These are phyloP conservation scores for Marcusenius ussheri DNA, from an alignment of 2,113 vertebrate species.

Conservation along the genomic window DNA sequence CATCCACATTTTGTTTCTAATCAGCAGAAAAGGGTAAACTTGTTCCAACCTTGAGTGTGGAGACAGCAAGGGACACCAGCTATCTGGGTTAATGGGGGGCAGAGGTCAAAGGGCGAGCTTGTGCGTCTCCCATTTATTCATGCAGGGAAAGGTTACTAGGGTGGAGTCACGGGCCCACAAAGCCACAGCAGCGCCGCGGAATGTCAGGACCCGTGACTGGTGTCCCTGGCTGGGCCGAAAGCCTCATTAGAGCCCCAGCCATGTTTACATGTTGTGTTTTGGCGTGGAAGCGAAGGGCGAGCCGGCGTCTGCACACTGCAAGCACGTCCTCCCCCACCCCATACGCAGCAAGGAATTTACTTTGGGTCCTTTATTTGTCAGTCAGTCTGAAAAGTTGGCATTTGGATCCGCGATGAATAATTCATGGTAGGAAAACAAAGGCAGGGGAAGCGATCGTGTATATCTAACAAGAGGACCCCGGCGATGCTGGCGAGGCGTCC, in stretches of 20 bases:
- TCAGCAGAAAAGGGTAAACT: not conserved
- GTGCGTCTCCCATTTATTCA: not conserved
- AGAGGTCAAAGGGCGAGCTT: not conserved
- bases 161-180: not conserved
- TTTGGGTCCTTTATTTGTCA: constrained; percentile 5
- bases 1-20: not conserved
- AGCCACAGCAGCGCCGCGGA: too few relatives aligned
- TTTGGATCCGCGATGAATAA: constrained; percentile 6
- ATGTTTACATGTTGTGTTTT: not conserved
- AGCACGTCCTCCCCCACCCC: not conserved
- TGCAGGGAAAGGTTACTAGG: not conserved
- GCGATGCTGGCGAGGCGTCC: constrained; percentile 17
- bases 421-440: constrained; percentile 12
- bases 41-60: not conserved
- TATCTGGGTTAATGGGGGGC: not conserved
- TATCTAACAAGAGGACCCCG: constrained; percentile 15
- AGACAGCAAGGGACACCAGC: not conserved
- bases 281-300: not conserved
- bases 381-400: constrained; percentile 18
- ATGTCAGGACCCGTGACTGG: not conserved
- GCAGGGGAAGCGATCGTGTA: constrained; percentile 5
- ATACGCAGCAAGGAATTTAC: not conserved
- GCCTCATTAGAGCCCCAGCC: not conserved
- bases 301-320: not conserved
- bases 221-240: not conserved